phyloP scores from a whole-genome alignment of 2,113 vertebrate species.

The Indicator maculatus region DNA sequence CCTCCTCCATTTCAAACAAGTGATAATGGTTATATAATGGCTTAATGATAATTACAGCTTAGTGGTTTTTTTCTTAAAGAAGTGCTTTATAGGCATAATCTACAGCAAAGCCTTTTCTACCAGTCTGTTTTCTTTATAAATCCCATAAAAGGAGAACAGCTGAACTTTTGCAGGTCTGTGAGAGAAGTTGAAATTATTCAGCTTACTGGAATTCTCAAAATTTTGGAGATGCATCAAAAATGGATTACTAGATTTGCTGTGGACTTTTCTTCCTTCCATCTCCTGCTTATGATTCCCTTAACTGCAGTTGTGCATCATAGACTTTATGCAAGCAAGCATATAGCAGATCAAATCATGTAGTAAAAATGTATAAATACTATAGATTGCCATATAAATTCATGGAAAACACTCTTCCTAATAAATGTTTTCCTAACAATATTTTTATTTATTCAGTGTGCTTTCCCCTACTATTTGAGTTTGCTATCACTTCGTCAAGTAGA shows the following conservation, averaged over 20 bases:
- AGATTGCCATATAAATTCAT: background rate
- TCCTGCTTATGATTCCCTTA: background rate
- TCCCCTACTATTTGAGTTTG: background rate
- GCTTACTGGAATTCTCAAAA: background rate
- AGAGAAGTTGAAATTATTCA: background rate
- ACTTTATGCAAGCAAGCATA: background rate
- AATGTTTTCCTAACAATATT: background rate
- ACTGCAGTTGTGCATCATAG: background rate
- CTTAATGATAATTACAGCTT: constrained; percentile 22
- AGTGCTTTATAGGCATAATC: background rate
- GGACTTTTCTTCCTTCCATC: background rate
- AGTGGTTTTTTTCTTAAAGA: constrained; percentile 6
- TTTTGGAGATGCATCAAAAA: background rate
- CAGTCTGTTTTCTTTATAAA: background rate
- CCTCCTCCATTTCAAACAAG: background rate
- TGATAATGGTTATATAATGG: background rate
- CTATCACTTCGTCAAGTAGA: background rate
- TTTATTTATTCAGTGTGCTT: background rate
- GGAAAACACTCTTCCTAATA: background rate
- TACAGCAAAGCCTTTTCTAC: background rate
- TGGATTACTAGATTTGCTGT: background rate
- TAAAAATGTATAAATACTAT: background rate
- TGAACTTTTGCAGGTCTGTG: background rate
- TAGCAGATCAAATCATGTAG: background rate
- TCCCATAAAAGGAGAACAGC: background rate